phyloP scores from a whole-genome alignment of 2,797 vertebrate species.

The Okamejei kenojei region DNA sequence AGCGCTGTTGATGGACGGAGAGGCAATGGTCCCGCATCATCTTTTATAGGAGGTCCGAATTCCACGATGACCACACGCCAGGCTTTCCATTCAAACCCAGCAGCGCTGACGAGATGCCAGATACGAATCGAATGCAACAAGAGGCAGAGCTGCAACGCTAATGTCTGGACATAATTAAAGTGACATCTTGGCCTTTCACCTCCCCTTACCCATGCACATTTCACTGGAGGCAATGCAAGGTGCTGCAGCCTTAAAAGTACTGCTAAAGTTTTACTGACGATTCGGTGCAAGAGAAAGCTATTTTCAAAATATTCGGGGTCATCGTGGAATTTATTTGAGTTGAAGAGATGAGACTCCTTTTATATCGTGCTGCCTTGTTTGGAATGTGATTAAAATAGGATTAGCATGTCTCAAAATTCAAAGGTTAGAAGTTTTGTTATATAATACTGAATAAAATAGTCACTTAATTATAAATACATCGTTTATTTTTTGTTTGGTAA shows the following conservation, averaged over 20 bases:
- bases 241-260: not conserved
- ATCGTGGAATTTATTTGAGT: not conserved
- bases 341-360: not conserved
- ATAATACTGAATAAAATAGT: not conserved
- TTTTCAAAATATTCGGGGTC: not conserved
- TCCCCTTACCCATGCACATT: not conserved
- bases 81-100: not conserved
- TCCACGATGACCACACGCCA: not conserved
- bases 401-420: not conserved
- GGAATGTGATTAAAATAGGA: not conserved
- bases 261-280: not conserved
- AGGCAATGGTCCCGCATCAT: not conserved
- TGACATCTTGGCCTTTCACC: slow-evolving; percentile 25
- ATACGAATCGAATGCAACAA: slow-evolving; percentile 5
- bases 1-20: slow-evolving; percentile 35
- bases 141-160: not conserved
- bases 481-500: not conserved
- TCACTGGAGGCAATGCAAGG: not conserved
- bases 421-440: not conserved
- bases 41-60: slow-evolving; percentile 4
- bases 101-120: not conserved
- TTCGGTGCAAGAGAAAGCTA: not conserved
- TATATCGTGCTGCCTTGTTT: not conserved
- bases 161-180: slow-evolving; percentile 20
- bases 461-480: not conserved